Evolutionary conservation across 2,113 vertebrate genomes (phyloP).

Genomic region (Thalassarche chlororhynchos): DNA sequence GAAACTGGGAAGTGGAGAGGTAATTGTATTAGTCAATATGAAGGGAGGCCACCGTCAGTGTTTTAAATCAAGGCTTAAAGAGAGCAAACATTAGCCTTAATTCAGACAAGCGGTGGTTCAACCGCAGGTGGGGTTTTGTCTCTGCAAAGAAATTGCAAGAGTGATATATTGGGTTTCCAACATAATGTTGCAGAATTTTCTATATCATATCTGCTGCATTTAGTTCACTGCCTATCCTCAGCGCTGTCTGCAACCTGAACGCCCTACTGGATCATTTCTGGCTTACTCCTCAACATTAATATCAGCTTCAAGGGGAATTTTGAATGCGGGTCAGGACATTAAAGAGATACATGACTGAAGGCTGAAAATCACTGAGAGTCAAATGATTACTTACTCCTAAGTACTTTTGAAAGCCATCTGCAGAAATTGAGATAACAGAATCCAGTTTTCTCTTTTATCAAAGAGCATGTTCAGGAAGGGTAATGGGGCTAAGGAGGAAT

Average conservation of each 20-base stretch:
- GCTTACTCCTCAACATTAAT: neutral
- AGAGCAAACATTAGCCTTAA: neutral
- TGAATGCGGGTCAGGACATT: neutral
- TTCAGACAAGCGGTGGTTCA: neutral
- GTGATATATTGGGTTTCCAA: neutral
- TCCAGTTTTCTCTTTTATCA: slow-evolving; percentile 20
- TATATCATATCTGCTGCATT: neutral
- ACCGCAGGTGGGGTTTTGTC: neutral
- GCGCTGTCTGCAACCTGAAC: neutral
- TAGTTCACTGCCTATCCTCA: neutral
- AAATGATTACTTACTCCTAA: neutral
- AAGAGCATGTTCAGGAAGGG: slow-evolving; percentile 14
- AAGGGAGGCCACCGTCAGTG: neutral
- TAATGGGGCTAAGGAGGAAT: neutral
- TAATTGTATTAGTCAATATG: neutral
- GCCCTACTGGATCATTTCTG: neutral
- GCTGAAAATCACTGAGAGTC: neutral
- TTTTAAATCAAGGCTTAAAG: neutral
- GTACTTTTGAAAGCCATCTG: slow-evolving; percentile 16
- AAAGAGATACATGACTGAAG: neutral
- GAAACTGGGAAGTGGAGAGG: neutral
- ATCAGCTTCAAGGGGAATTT: neutral
- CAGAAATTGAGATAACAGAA: slow-evolving; percentile 15
- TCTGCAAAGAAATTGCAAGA: neutral
- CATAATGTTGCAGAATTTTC: neutral